phyloP scores from a whole-genome alignment of 2,888 invertebrate genomes.

The Dioctria rufipes region DNA sequence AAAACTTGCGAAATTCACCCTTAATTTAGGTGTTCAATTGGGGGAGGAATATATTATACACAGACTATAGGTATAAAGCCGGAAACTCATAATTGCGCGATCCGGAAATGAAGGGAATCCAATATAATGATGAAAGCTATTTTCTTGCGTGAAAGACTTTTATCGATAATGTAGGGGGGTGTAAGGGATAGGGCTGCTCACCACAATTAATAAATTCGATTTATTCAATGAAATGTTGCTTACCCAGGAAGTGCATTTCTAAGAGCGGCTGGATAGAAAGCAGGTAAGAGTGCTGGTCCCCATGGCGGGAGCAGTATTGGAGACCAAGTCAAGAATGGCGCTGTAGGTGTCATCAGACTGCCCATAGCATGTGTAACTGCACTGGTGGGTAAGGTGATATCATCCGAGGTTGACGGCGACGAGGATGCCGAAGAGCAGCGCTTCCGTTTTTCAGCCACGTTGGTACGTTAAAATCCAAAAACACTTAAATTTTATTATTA shows the following conservation, averaged over 20 bases:
- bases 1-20: constrained; percentile 40
- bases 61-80: constrained; percentile 1
- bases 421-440: constrained; percentile 68
- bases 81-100: not conserved
- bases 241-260: constrained; percentile 83
- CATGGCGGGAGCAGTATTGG: constrained; percentile 83
- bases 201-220: not conserved
- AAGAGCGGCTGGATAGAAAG: constrained; percentile 81
- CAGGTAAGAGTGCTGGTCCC: constrained; percentile 81
- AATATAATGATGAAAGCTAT: not conserved
- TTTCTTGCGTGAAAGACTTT: not conserved
- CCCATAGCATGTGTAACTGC: constrained; percentile 66
- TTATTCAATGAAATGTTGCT: constrained; percentile 64
- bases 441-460: constrained; percentile 71
- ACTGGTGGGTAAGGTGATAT: constrained; percentile 56
- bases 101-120: constrained; percentile 15
- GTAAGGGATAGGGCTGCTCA: not conserved
- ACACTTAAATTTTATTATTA: not conserved
- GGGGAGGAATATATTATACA: not conserved
- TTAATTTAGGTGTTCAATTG: not conserved
- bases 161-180: not conserved
- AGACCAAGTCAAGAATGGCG: constrained; percentile 83
- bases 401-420: constrained; percentile 62
- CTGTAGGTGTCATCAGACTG: constrained; percentile 73
- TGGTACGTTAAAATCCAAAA: constrained; percentile 59